Evolutionary conservation across 2,113 vertebrate species (phyloP).

Genomic region (Mesembrinibis cayennensis): DNA sequence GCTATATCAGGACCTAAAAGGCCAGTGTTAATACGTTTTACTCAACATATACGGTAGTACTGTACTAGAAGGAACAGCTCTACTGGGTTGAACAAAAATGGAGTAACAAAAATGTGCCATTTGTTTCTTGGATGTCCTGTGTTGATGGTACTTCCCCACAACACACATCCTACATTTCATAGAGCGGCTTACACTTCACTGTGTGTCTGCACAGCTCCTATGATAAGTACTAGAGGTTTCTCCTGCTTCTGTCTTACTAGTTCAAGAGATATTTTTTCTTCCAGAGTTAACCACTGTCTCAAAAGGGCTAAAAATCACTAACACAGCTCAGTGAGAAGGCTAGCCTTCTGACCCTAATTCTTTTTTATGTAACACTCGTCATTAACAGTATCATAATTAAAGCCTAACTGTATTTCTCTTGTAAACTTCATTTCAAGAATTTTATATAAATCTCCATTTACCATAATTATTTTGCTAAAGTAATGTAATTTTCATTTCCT

Average conservation of each 20-base stretch:
- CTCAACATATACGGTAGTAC: background rate
- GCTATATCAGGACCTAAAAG: background rate
- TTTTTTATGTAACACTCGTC: background rate
- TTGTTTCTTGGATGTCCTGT: background rate
- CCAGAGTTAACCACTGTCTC: background rate
- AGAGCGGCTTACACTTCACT: rapidly evolving
- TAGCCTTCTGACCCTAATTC: background rate
- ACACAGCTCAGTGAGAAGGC: background rate
- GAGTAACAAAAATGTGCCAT: rapidly evolving
- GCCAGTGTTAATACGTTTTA: background rate
- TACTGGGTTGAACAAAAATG: background rate
- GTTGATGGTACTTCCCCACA: background rate
- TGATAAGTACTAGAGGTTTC: background rate
- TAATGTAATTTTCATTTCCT: background rate
- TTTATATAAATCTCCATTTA: background rate
- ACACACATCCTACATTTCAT: background rate
- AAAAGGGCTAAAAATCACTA: background rate
- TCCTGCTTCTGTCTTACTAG: background rate
- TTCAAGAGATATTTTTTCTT: background rate
- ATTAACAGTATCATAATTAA: background rate
- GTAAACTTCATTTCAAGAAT: background rate
- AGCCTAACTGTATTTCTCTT: background rate
- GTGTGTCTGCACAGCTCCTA: background rate
- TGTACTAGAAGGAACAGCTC: background rate
- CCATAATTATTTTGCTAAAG: background rate